Conservation (phyloP, 2,797 vertebrate species). For the Labeo calbasu region DNA sequence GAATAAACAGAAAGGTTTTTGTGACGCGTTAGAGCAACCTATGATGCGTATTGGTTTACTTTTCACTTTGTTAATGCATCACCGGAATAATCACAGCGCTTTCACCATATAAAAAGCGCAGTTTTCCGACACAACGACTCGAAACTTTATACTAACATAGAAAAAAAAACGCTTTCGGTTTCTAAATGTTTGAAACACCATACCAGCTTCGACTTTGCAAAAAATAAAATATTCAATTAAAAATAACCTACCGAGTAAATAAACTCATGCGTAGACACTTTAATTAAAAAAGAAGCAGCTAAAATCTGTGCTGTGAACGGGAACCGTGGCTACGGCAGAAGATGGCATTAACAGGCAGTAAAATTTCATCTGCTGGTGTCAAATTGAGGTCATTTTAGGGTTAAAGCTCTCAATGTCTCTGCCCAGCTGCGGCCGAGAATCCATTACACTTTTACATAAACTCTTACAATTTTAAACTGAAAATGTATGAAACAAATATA, state of each 20-base stretch:
- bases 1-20: not conserved
- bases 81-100: not conserved
- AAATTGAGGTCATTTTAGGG: constrained; percentile 98
- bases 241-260: constrained; percentile 9
- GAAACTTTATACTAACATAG: not conserved
- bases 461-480: constrained; percentile 82
- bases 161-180: not conserved
- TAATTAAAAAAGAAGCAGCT: not conserved
- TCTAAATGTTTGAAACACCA: not conserved
- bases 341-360: constrained; percentile 95
- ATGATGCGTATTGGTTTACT: not conserved
- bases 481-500: too few relatives aligned
- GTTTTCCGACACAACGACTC: not conserved
- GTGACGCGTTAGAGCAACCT: not conserved
- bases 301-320: constrained; percentile 81
- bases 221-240: constrained; percentile 28
- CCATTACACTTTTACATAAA: constrained; percentile 93
- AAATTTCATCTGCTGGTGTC: constrained; percentile 97
- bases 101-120: not conserved
- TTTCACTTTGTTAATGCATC: not conserved
- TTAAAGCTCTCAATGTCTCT: constrained; percentile 97
- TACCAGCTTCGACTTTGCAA: not conserved
- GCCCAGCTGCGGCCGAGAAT: constrained; percentile 95
- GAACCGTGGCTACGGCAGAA: constrained; percentile 79
- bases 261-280: not conserved